phyloP scores from a whole-genome alignment of 30 jellyfish, hydroid and myxozoan species.

The Pseudorhiza aurosa region DNA sequence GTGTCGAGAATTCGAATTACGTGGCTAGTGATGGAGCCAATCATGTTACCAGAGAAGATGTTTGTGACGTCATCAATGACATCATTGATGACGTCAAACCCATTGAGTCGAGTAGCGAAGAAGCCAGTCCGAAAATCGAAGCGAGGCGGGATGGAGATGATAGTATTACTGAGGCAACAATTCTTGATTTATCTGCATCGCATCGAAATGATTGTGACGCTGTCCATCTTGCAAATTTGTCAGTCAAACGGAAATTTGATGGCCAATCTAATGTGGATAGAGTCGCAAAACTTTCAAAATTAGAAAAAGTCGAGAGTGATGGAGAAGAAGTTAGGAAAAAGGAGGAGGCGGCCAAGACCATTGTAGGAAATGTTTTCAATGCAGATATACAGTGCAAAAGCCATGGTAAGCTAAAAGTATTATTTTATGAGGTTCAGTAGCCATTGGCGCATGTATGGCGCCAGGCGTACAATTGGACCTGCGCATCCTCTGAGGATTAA shows the following conservation, averaged over 20 bases:
- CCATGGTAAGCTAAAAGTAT: no score
- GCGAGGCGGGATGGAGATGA: background rate
- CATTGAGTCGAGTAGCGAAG: background rate
- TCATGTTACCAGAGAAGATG: background rate
- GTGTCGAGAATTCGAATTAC: slow-evolving; percentile 6
- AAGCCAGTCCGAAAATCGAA: background rate
- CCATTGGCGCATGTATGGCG: no score
- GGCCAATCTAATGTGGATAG: background rate
- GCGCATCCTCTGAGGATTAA: no score
- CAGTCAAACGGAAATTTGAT: background rate
- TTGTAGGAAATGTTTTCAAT: slow-evolving; percentile 26
- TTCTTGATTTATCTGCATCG: background rate
- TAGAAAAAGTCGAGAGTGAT: slow-evolving; percentile 11
- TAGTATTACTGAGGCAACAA: background rate
- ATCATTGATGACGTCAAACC: background rate
- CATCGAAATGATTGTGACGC: background rate
- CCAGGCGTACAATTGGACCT: no score
- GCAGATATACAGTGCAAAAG: slow-evolving; percentile 44
- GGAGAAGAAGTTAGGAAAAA: background rate
- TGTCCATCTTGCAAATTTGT: background rate
- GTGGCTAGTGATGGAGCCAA: background rate
- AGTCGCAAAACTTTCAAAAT: slow-evolving; percentile 25
- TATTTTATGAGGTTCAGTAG: no score
- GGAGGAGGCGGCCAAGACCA: background rate
- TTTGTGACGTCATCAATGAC: no score